These are phyloP conservation scores for Merodon equestris DNA, from an alignment of 2,888 invertebrate genomes.

Conservation along the genomic window DNA sequence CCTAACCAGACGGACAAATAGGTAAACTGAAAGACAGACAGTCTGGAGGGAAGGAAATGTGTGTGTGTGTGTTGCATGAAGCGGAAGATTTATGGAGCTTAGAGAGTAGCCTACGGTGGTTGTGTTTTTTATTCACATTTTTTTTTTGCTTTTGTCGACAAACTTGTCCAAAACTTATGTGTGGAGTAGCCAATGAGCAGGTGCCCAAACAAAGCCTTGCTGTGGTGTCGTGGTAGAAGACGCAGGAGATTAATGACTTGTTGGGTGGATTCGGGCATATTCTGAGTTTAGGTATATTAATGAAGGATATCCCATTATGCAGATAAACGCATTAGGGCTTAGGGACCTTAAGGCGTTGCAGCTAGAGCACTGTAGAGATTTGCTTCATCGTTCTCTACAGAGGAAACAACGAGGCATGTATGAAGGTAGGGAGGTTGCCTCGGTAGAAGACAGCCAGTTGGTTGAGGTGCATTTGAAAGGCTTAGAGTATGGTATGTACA, in stretches of 20 bases:
- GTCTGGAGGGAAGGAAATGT: neutral
- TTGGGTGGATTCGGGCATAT: constrained; percentile 57
- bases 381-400: constrained; percentile 16
- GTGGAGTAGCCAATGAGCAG: constrained; percentile 12
- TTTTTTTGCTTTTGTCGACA: neutral
- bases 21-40: neutral
- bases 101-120: constrained; percentile 5
- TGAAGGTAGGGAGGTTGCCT: too few species aligned
- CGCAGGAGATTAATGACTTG: constrained; percentile 63
- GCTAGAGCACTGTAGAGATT: constrained; percentile 23
- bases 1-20: neutral
- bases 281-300: constrained; percentile 62
- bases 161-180: neutral
- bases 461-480: too few species aligned
- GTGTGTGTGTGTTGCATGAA: constrained; percentile 65
- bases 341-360: too few species aligned
- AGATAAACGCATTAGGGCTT: constrained; percentile 52
- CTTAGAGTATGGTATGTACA: too few species aligned
- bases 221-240: constrained; percentile 46
- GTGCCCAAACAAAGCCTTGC: constrained; percentile 13
- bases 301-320: constrained; percentile 67
- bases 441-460: too few species aligned
- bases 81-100: constrained; percentile 63
- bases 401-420: too few species aligned
- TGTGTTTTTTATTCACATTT: neutral